Conservation (phyloP, 2,888 invertebrate species). For the Conistra vaccinii region DNA sequence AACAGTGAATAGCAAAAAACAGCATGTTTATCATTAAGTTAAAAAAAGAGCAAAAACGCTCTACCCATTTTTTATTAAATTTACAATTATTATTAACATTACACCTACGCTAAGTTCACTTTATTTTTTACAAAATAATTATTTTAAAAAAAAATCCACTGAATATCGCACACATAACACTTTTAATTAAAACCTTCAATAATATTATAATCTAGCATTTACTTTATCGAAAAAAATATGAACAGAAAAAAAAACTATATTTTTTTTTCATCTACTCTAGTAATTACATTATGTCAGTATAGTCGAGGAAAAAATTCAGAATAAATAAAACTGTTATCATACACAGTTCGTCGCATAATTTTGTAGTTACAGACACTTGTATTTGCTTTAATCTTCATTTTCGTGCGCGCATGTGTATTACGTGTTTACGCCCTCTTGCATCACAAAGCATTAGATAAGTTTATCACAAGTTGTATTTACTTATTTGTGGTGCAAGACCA, state of each 20-base stretch:
- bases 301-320: constrained; percentile 29
- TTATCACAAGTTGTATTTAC: neutral
- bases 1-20: constrained; percentile 37
- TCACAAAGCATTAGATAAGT: neutral
- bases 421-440: neutral
- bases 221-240: constrained; percentile 51
- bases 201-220: constrained; percentile 63
- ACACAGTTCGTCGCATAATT: neutral
- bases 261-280: constrained; percentile 41
- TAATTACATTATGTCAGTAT: constrained; percentile 51
- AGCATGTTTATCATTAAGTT: constrained; percentile 39
- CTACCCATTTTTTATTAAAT: constrained; percentile 53
- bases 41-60: constrained; percentile 60
- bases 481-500: neutral
- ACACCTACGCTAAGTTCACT: constrained; percentile 63
- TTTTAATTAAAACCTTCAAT: constrained; percentile 48
- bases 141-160: constrained; percentile 49
- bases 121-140: constrained; percentile 63
- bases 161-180: constrained; percentile 64
- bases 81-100: constrained; percentile 59
- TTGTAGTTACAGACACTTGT: neutral
- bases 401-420: neutral
- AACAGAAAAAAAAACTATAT: constrained; percentile 31
- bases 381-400: neutral
- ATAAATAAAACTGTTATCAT: neutral